Evolutionary conservation across 2,113 vertebrate species (phyloP), one percentile per base, ranked within the genome.

Genomic region (Tupaia chinensis): DNA sequence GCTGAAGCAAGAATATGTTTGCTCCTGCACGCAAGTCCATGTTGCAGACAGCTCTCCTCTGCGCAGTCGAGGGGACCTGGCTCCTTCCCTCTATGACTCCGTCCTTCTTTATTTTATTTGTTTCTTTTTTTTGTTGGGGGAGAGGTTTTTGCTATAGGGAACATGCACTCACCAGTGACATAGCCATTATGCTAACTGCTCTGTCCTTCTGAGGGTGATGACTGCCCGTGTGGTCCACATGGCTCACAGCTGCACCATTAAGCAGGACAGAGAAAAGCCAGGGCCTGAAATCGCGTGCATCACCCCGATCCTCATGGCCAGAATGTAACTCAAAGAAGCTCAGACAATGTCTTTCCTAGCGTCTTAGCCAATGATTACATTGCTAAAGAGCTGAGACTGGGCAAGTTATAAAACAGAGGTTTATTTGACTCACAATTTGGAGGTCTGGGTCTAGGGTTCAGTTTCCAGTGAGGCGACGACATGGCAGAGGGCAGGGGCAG

Each of bases 41-140:
- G 11, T 3, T 87, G 32, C 29, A 4, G 0, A 27, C 23, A 8
- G 9, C 9, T 56, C 10, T 54, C 15, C 58, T 66, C 29, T 2
- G 44, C 7, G 7, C 63, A 12, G 10, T 13, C 6, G 0, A 7
- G 0, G 56, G 32, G 22, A 60, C 9, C 60, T 7, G 3, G 65
- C n/a, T 80, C 32, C 76, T 72, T 25, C 34, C 9, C 8, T 8
- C 8, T 34, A 11, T 44, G 44, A 44, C 44, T 44, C 63, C 58
- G 10, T 68, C 68, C 1, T 61, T 61, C 9, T 19, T 32, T 32
- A 32, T 32, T 32, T 32, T 32, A 32, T 32, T 32, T 32, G 2
- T 32, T 32, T 32, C 2, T 32, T 32, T 32, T 32, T 32, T 32
- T 32, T 32, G 32, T 32, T 32, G 32, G 32, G 32, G 32, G 32